Base-by-base conservation (phyloP, 2,113 vertebrate genomes). In the Microtus ochrogaster region DNA sequence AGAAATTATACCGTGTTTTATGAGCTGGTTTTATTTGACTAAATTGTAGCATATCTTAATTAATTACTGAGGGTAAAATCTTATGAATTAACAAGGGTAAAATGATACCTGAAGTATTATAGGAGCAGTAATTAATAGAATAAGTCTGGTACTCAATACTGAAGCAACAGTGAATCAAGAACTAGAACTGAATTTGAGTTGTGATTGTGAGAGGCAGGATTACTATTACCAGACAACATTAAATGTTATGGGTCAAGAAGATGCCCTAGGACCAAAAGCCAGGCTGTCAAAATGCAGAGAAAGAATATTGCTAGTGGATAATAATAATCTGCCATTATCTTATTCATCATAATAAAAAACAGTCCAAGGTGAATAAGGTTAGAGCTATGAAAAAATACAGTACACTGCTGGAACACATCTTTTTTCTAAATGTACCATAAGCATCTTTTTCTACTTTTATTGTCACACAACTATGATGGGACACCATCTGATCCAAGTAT, bases 1-100 rank as follows among this genome's bases (percentile, higher is more conserved):
- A 92, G n/a, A 96, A 87, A 89, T 77, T 86, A 44, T 49, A 41
- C 26, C 63, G 11, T 83, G n/a, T 72, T 95, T 82, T 88, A 39
- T 19, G 39, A 90, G 63, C 16, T 70, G 16, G 5, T 78, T 63
- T 94, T 66, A 81, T 70, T 79, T 76, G 70, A 88, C 52, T 52
- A 58, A 58, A 83, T 0, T 26, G 6, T 47, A n/a, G 9, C 47
- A 61, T 92, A 61, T 86, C 13, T n/a, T 26, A 79, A 65, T 26
- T 17, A 0, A 73, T 66, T 66, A 85, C 17, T 66, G 17, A 66
- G 22, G 41, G 41, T 33, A 47, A 84, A 84, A 65, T 30, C 82
- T 66, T 66, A 66, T 47, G 83, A 39, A 65, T 66, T 47, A 66
- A 11, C 39, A 47, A 84, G 61, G 5, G 19, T 47, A 47, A 52